Conservation (phyloP, 2,113 vertebrate genomes). For the Ctenodactylus gundi region DNA sequence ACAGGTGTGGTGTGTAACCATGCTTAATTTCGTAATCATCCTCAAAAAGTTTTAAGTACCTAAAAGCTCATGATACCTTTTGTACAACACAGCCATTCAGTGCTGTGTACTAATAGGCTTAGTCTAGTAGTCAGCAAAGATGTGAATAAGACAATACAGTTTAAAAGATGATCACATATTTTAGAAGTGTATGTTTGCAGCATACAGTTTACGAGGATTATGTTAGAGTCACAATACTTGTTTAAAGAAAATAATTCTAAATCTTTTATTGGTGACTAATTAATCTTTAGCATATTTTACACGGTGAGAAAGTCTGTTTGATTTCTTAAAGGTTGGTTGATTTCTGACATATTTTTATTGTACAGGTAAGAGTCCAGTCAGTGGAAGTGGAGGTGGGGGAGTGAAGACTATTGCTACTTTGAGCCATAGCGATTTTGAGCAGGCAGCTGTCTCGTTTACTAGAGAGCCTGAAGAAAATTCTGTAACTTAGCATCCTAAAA, state of each 20-base stretch:
- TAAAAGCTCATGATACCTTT: not conserved
- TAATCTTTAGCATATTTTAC: conserved; percentile 35
- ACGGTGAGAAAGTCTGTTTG: not conserved
- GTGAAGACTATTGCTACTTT: conserved; percentile 27
- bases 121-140: not conserved
- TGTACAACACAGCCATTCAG: not conserved
- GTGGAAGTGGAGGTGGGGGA: not conserved
- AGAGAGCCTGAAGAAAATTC: conserved; percentile 67
- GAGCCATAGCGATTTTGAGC: conserved; percentile 55
- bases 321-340: not conserved
- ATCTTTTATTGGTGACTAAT: not conserved
- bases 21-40: not conserved
- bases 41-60: not conserved
- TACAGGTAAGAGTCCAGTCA: not conserved
- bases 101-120: not conserved
- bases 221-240: not conserved
- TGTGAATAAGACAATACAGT: not conserved
- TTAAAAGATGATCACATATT: not conserved
- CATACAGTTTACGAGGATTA: not conserved
- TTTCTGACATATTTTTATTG: not conserved
- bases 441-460: conserved; percentile 75
- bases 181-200: not conserved
- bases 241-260: conserved; percentile 13
- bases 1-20: not conserved
- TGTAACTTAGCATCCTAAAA: conserved; percentile 69